These are phyloP conservation scores for Palaemon carinicauda DNA, from an alignment of 1,140 invertebrate genomes.

Conservation along the genomic window DNA sequence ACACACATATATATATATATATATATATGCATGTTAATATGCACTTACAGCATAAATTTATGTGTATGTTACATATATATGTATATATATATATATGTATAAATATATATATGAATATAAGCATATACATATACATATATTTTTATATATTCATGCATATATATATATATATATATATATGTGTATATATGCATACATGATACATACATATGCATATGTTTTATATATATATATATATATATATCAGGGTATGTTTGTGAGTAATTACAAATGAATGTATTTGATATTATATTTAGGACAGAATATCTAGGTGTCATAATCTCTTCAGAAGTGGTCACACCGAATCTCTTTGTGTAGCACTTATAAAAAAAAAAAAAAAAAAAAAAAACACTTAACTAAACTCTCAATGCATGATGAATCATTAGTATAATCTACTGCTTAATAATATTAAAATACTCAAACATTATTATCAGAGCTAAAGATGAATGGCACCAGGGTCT, in stretches of 20 bases:
- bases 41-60: not conserved
- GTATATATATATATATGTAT: not conserved
- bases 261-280: not conserved
- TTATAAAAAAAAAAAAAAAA: too few species aligned
- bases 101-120: not conserved
- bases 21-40: not conserved
- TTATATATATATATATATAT: not conserved
- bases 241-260: too few species aligned
- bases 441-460: too few species aligned
- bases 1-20: not conserved
- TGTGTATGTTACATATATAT: not conserved
- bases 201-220: not conserved
- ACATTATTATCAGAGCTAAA: too few species aligned
- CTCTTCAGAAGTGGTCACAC: too few species aligned
- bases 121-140: not conserved
- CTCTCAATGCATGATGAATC: too few species aligned
- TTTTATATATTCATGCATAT: not conserved
- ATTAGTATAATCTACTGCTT: too few species aligned
- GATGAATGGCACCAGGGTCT: too few species aligned
- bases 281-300: too few species aligned
- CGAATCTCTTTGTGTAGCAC: too few species aligned
- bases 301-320: too few species aligned
- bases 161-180: not conserved
- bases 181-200: not conserved
- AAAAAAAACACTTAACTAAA: too few species aligned